A percentile compares a stretch with the other conserved stretches of the same genome.
These are phyloP conservation scores for Megatriorchis doriae DNA, from an alignment of 2,113 vertebrate species.

Conservation along the genomic window DNA sequence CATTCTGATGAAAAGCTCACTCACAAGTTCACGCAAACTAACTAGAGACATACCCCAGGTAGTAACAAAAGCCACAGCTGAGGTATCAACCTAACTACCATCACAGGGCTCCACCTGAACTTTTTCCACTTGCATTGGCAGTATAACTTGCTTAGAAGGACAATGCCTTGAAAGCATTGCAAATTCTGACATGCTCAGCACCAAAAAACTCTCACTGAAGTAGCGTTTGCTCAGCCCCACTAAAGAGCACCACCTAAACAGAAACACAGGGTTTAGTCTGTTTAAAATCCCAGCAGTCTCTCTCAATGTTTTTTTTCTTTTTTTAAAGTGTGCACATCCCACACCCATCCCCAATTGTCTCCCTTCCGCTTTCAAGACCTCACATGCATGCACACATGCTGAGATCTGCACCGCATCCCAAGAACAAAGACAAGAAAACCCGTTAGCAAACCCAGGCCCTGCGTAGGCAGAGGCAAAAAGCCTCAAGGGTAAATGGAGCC, in stretches of 20 bases:
- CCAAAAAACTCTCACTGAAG: not conserved
- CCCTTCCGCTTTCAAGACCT: not conserved
- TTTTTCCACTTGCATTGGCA: not conserved
- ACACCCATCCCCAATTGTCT: not conserved
- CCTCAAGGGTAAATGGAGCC: fast-evolving
- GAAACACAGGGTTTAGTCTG: not conserved
- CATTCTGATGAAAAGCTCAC: not conserved
- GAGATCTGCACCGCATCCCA: not conserved
- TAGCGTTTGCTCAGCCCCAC: not conserved
- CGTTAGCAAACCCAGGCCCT: not conserved
- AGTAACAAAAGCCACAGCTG: not conserved
- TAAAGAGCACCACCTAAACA: not conserved
- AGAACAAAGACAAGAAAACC: not conserved
- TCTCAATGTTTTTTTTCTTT: not conserved
- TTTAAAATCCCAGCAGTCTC: not conserved
- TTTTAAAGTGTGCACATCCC: not conserved
- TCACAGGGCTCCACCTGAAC: not conserved
- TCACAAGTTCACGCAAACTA: not conserved
- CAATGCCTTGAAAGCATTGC: not conserved
- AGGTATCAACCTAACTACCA: not conserved
- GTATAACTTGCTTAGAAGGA: not conserved
- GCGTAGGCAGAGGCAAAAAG: not conserved
- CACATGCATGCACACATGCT: not conserved
- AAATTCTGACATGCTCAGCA: not conserved
- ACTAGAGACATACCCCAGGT: not conserved